phyloP scores from a whole-genome alignment of 2,888 invertebrate genomes.

The Alviniconcha strummeri region DNA sequence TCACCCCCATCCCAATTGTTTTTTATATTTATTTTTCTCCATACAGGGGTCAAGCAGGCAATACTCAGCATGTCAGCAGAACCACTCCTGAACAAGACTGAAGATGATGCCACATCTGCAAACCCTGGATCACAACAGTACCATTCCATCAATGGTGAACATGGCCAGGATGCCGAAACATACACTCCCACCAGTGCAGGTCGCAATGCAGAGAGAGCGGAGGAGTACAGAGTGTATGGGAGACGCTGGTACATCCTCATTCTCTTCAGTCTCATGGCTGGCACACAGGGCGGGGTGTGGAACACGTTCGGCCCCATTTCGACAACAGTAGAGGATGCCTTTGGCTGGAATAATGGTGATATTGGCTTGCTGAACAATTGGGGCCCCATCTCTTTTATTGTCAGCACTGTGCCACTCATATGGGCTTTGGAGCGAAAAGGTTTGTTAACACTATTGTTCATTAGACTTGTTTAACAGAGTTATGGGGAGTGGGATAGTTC shows the following conservation, averaged over 20 bases:
- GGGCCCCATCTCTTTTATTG: slow-evolving; percentile 38
- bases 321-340: slow-evolving; percentile 30
- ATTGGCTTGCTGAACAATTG: slow-evolving; percentile 37
- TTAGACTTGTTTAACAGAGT: neutral
- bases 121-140: neutral
- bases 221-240: slow-evolving; percentile 31
- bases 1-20: too few relatives aligned
- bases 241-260: slow-evolving; percentile 41
- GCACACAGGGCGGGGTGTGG: slow-evolving; percentile 38
- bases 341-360: slow-evolving; percentile 37
- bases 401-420: slow-evolving; percentile 26
- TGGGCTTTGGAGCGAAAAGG: slow-evolving; percentile 42
- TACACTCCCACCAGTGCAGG: too few relatives aligned
- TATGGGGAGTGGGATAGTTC: neutral
- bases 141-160: slow-evolving; percentile 15
- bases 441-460: neutral
- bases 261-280: slow-evolving; percentile 35
- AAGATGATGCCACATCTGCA: neutral
- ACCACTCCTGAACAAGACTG: neutral
- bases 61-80: neutral
- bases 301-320: slow-evolving; percentile 43
- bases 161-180: neutral
- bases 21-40: too few relatives aligned
- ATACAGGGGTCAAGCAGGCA: too few relatives aligned
- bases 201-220: neutral